phyloP scores from a whole-genome alignment of 1,140 invertebrate genomes.

The Drosophila cardini region DNA sequence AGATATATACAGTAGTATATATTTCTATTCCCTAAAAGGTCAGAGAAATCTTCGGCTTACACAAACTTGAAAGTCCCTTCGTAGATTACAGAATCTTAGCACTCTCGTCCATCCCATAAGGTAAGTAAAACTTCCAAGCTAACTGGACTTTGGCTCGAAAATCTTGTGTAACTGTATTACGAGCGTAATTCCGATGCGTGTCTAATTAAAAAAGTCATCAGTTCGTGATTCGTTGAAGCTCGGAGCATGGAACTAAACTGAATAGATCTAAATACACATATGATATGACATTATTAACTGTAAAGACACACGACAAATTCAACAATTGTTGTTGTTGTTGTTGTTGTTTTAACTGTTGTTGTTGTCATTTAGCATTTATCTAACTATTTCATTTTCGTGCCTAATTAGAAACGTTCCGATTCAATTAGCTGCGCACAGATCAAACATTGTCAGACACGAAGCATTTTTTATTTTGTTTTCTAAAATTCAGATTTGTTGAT shows the following conservation, averaged over 20 bases:
- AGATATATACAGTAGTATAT: no score
- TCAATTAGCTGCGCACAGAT: slow-evolving; percentile 43
- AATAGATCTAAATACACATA: neutral
- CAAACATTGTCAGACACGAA: neutral
- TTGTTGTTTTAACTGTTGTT: neutral
- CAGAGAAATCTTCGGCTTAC: no score
- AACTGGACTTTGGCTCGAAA: no score
- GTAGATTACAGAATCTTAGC: no score
- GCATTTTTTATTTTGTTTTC: neutral
- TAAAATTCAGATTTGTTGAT: no score
- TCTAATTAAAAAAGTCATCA: slow-evolving; percentile 43
- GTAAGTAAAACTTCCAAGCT: no score
- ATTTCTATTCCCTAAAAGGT: no score
- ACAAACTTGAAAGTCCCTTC: no score
- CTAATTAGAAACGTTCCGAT: slow-evolving; percentile 58
- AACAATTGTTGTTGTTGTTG: slow-evolving; percentile 6
- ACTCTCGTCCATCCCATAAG: no score
- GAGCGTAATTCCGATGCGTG: slow-evolving; percentile 30
- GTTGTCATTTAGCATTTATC: slow-evolving; percentile 10
- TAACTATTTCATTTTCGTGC: slow-evolving; percentile 52
- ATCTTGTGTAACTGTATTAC: neutral
- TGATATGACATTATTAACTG: slow-evolving; percentile 14
- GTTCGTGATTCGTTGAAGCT: no score
- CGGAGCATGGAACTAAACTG: neutral
- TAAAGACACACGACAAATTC: neutral